Base-by-base conservation (phyloP, 2,797 vertebrate species). In the Tenualosa ilisha region DNA sequence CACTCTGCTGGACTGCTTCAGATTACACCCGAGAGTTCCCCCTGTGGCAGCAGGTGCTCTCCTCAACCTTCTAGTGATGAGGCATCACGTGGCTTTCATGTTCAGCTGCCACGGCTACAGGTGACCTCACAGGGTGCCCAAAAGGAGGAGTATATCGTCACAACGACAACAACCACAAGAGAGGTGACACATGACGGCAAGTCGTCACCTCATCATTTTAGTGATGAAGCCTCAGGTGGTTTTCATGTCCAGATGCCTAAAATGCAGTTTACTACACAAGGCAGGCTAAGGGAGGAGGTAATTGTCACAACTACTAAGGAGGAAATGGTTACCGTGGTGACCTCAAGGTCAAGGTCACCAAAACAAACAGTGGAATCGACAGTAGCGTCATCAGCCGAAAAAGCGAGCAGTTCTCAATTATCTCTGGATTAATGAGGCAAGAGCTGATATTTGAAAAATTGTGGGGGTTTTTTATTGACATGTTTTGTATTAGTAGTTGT, bases 231-330 rank as follows among this genome's bases (percentile, higher is more conserved):
- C 43, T 90, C 89, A 0, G 93, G 93, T 50, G 94, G 95, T 2
- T 94, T 96, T 90, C 94, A 93, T 88, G 91, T 96, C 56, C 94
- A 94, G 86, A 89, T 95, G 85, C 95, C 97, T 31, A 94, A 90
- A 0, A 86, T 95, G n/a, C 93, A 95, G 54, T 96, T 96, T 85
- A 87, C 92, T 59, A 88, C 91, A 20, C 90, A 93, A 20, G 91
- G 94, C 79, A 88, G 84, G 82, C 91, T 93, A 0, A 91, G 94
- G 61, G 93, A 96, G 84, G 93, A 96, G 84, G 92, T 89, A 20
- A 91, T 87, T 5, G 88, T 91, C 46, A 93, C 92, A 54, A 91
- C 92, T 17, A 84, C 89, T 1, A 87, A 91, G 68, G 91, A 93
- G 54, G 91, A 87, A 85, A 90, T 90, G 15, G 88, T 93, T 20